Conservation (phyloP, 2,888 invertebrate species). For the Ornithoptera alexandrae region DNA sequence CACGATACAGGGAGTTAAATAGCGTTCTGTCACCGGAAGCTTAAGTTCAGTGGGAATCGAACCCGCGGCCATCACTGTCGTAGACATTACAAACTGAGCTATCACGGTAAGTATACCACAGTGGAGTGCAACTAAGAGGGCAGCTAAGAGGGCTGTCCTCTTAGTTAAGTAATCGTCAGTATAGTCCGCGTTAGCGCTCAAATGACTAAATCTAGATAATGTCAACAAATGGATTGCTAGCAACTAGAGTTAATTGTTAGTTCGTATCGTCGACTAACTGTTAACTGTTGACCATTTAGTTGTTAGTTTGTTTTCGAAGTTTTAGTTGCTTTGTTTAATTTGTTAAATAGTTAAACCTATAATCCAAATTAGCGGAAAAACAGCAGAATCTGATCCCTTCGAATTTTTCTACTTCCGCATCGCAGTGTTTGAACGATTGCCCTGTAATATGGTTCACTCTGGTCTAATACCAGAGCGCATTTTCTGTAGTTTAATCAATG, state of each 20-base stretch:
- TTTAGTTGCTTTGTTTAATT: not conserved
- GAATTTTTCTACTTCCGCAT: no score
- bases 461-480: no score
- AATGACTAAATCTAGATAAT: constrained; percentile 19
- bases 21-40: no score
- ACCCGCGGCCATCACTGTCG: no score
- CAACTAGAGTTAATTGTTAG: constrained; percentile 34
- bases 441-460: no score
- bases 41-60: no score
- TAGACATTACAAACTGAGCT: no score
- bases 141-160: constrained; percentile 4
- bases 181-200: constrained; percentile 11
- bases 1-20: no score
- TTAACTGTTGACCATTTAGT: constrained; percentile 33
- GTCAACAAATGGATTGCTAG: constrained; percentile 14
- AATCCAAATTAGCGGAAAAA: no score
- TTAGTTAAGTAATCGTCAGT: constrained; percentile 23
- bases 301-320: constrained; percentile 28
- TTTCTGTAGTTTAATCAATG: no score
- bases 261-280: constrained; percentile 36
- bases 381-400: no score
- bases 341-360: not conserved
- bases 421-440: no score
- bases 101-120: not conserved
- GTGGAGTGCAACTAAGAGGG: not conserved